These are phyloP conservation scores for Polymixis flavicincta DNA, from an alignment of 2,888 invertebrate species.

Conservation along the genomic window DNA sequence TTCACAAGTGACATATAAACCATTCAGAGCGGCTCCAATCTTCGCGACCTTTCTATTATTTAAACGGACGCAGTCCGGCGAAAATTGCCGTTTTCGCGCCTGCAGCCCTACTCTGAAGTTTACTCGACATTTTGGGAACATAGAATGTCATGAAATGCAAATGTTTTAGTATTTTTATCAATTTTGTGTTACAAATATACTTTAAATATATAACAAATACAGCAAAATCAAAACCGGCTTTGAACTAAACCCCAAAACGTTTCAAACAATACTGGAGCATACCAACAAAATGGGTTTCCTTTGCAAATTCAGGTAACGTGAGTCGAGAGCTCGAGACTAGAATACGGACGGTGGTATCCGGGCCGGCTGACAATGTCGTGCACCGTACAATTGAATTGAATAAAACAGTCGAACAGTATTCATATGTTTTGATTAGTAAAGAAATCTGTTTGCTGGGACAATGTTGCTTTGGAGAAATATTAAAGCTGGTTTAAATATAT, in stretches of 20 bases:
- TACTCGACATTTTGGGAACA: constrained; percentile 35
- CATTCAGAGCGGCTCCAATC: constrained; percentile 88
- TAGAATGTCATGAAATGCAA: neutral
- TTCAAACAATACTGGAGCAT: constrained; percentile 22
- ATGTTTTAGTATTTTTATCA: constrained; percentile 2
- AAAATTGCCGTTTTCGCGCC: constrained; percentile 82
- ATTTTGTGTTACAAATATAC: neutral
- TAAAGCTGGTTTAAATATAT: constrained; percentile 50
- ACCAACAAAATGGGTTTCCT: constrained; percentile 47
- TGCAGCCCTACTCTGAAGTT: constrained; percentile 74
- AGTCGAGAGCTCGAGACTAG: constrained; percentile 51
- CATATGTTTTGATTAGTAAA: constrained; percentile 70
- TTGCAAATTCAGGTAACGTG: constrained; percentile 52
- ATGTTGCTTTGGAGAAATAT: constrained; percentile 60
- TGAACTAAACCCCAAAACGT: constrained; percentile 20
- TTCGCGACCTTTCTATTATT: constrained; percentile 89
- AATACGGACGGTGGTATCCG: constrained; percentile 67
- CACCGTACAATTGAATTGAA: constrained; percentile 73
- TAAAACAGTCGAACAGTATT: constrained; percentile 73
- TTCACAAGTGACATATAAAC: constrained; percentile 89
- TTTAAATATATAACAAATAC: neutral
- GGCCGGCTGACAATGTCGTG: constrained; percentile 67
- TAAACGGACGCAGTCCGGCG: constrained; percentile 84
- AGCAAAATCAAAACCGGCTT: constrained; percentile 18
- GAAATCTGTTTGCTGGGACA: constrained; percentile 58